Evolutionary conservation across 2,797 vertebrate species (phyloP).

Genomic region (Sylvilagus floridanus): DNA sequence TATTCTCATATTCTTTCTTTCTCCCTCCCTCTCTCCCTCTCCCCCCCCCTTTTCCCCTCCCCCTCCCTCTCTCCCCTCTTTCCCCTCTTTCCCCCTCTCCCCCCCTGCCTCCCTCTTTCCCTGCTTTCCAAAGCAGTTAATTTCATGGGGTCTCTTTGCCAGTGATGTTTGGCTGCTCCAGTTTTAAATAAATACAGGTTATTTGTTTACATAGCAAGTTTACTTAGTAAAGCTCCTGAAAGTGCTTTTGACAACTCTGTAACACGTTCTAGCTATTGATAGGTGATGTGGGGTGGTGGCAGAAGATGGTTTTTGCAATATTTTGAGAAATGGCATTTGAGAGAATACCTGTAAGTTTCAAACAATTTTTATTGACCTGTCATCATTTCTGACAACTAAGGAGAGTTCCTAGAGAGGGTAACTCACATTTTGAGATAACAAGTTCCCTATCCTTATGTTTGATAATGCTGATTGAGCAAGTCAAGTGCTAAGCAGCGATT

Average conservation of each 20-base stretch:
- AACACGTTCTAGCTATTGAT: neutral
- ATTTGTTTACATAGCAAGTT: neutral
- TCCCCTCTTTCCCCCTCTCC: too few species aligned
- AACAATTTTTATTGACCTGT: neutral
- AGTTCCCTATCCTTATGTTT: neutral
- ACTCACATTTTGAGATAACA: neutral
- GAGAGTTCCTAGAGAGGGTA: neutral
- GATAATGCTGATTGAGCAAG: neutral
- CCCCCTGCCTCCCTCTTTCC: too few species aligned
- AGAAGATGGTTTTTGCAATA: neutral
- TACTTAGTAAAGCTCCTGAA: neutral
- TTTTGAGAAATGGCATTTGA: constrained; percentile 38
- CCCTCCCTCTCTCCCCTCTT: too few species aligned
- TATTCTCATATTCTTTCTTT: too few species aligned
- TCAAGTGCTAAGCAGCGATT: neutral
- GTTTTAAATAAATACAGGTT: neutral
- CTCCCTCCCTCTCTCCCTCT: too few species aligned
- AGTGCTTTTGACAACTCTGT: neutral
- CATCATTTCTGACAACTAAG: neutral
- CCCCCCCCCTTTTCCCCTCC: too few species aligned
- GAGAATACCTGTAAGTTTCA: neutral
- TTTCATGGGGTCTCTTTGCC: too few species aligned
- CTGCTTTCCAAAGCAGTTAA: too few species aligned
- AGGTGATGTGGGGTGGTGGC: too few species aligned
- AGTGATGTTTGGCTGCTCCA: too few species aligned